Base-by-base conservation (phyloP, 30 jellyfish, hydroid and myxozoan species). In the Rhopilema esculentum region DNA sequence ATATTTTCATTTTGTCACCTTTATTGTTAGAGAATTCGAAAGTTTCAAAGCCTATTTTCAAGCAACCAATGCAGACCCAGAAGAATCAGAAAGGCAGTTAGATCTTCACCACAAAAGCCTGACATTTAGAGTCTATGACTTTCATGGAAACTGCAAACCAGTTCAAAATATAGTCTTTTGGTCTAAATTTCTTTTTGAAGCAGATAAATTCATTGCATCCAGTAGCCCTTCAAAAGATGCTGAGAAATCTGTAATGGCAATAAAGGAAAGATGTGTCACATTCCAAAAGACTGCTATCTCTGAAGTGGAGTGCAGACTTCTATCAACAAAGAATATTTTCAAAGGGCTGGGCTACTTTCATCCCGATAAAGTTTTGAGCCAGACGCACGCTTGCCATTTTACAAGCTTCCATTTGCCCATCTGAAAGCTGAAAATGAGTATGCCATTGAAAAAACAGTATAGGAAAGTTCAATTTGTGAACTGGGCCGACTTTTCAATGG, bases 281-380 rank as follows among this genome's bases (percentile, higher is more conserved):
- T 62, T 85, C 27, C 70, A 77, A n/a, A 72, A 18, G 52, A 93
- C 52, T 52, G 93, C 92, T 31, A 17, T 63, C 40, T 18, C 52
- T 66, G 90, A 91, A 69, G 97, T 91, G 24, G 82, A 77, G 31
- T 4, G 65, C n/a, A 16, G 96, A 71, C 91, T 89, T 21, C 95
- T 91, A 64, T 31, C 74, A 23, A 23, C 95, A 63, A 61, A 63
- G 31, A 62, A 69, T 30, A n/a, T 81, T 70, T 82, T 89, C 78
- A 84, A 89, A 82, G 69, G 81, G 69, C 80, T 89, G 32, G 72
- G 81, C 77, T 66, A 69, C 57, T 66, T 80, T 18, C 49, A 30
- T 32, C 89, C 97, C 53, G 82, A 27, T 29, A 82, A 26, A 21
- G 82, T 89, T 23, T 75, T 89, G 63, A 82, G 85, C 57, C 88